Evolutionary conservation across 1,140 invertebrate genomes (phyloP), one percentile per base, ranked within the genome.

Genomic region (Rhyzopertha dominica): DNA sequence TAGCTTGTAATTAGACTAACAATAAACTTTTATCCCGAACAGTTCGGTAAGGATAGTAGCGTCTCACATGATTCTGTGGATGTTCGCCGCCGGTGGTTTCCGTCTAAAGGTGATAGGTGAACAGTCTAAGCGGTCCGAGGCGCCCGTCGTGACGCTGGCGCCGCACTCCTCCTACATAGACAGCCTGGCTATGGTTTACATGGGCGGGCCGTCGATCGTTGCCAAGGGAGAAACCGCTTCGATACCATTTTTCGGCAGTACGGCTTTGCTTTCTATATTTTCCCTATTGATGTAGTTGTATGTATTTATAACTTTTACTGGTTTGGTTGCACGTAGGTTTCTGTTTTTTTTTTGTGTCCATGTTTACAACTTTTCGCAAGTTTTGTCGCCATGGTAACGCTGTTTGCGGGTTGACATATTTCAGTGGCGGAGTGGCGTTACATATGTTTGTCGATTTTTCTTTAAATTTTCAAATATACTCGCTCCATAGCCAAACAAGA

Each of bases 121-220:
- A 44, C 73, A 76, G 57, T 82, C 81, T 12, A 63, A 73, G 1
- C 52, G 58, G 28, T 18, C 40, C 10, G 51, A 63, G 62, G 90
- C 90, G 1, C 87, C 90, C 2, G 82, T 96, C 47, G 69, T 95
- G 42, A 84, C 82, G n/a, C 77, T 90, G 32, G 89, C 89, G 13
- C 90, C 92, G 5, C 92, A 95, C 68, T 95, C 91, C 14, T 84
- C 85, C 42, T 93, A 87, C 76, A 86, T 90, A 70, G 92, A 95
- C 71, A 84, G 87, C 39, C 78, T 95, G 47, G 78, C 84, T 47
- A 82, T 90, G 46, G 80, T 90, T 47, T 78, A 82, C 52, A 76
- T 91, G 44, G n/a, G 83, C 18, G 84, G 84, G 16, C 88, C 90
- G 3, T 87, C 85, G 60, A 84, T 93, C 63, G 90, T 95, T 50